Evolutionary conservation across 2,888 invertebrate genomes (phyloP), one percentile per base, ranked within the genome.

Genomic region (Zelleria hepariella): DNA sequence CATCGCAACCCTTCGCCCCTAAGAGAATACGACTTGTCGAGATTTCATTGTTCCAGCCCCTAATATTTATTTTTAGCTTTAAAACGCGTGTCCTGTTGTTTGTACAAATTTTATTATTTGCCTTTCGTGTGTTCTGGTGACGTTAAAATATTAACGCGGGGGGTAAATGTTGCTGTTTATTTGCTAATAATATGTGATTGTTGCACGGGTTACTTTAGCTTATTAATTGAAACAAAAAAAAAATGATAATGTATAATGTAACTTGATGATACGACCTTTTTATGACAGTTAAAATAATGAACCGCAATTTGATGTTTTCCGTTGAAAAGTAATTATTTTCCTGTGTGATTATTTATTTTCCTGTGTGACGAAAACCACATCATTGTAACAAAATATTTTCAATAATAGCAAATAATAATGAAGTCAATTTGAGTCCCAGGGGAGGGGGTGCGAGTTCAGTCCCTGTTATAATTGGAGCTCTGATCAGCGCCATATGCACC

Each of bases 91-190:
- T 55, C 51, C 48, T 49, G 21, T 47, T 55, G 10, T 59, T 54
- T 3, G 25, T 54, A 54, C 56, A 21, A 32, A 24, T 54, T 32
- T 60, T 32, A 52, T 52, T 60, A 53, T 57, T 60, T 56, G 59
- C 48, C 48, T 56, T 59, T 27, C 48, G 62, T 64, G 64, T 69
- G 64, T 63, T 15, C 67, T 70, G 69, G 68, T 72, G 77, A 82
- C 78, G 73, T 76, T 81, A 75, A 83, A 82, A 80, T 82, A 80
- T 85, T 76, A 72, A 78, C 67, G 64, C 62, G 68, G 74, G 78
- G 81, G 81, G 75, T 74, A 71, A 64, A 32, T 32, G 32, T 48
- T 48, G n/a, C 32, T 48, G 23, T 65, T 67, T 77, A 72, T 78
- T 80, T 78, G 74, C 32, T 67, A 69, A 67, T 67, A 69, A 67